Base-by-base conservation (phyloP, 2,888 invertebrate species). In the Branchinecta sandiegonensis region DNA sequence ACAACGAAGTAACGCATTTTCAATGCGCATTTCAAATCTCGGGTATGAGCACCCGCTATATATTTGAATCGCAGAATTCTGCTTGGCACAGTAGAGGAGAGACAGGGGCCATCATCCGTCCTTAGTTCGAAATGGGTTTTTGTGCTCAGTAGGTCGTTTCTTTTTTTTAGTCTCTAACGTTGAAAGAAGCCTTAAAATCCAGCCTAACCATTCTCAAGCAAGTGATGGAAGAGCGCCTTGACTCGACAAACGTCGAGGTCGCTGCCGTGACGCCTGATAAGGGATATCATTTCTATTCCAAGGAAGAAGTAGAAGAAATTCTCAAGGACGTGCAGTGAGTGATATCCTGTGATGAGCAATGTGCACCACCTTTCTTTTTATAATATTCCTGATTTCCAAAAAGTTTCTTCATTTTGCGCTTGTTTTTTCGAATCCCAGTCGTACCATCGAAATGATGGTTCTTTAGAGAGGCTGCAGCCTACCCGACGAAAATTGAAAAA, bases 211-310 rank as follows among this genome's bases (percentile, higher is more conserved):
- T 97, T 74, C 81, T 99, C 37, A 99, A 99, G 78, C 97, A 99
- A 80, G 97, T 99, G 0, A 99, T 99, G 99, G 99, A 99, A 77
- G 99, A 99, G 78, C 99, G 97, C 79, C 80, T 99, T 3, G 96
- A 90, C 71, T 90, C 94, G 71, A 92, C 89, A 69, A 99, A 99
- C 79, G 95, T 99, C 68, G 99, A 99, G 81, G 91, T 96, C 72
- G 93, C 94, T 78, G 91, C 91, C 48, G 91, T 96, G 83, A 94
- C 93, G 0, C 88, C 89, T 0, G 84, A 83, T 37, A 81, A 84
- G 48, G 81, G 88, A 74, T 96, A 94, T 80, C 89, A 92, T 74
- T 92, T 95, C 90, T 90, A 88, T 76, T 81, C 86, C 4, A 88
- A 92, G 79, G 90, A 90, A 71, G 91, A 95, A 77, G 86, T 96